phyloP scores from a whole-genome alignment of 2,113 vertebrate genomes.

The Ptyas mucosa region DNA sequence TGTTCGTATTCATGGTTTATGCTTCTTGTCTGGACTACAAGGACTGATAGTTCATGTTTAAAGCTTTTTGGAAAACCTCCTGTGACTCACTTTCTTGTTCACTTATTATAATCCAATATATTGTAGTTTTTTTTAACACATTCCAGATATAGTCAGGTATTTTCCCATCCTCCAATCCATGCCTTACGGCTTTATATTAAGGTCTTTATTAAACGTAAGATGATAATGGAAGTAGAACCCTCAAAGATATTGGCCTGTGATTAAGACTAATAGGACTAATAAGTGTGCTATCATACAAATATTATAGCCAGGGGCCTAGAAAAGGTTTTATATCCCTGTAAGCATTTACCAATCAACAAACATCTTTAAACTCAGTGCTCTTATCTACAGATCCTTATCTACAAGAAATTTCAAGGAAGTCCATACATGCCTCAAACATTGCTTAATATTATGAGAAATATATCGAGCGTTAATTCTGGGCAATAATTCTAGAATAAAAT shows the following conservation, averaged over 20 bases:
- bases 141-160: not conserved
- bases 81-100: not conserved
- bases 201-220: not conserved
- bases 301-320: not conserved
- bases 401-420: not conserved
- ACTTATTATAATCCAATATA: not conserved
- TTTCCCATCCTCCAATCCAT: not conserved
- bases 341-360: not conserved
- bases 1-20: not conserved
- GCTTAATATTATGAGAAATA: not conserved
- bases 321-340: not conserved
- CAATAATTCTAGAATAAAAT: not conserved
- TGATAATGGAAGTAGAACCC: not conserved
- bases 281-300: not conserved
- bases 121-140: not conserved
- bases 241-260: not conserved
- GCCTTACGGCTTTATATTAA: not conserved
- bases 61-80: not conserved
- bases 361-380: not conserved
- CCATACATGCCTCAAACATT: not conserved
- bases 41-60: not conserved
- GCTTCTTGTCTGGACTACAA: not conserved
- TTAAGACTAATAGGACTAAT: not conserved
- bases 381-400: not conserved
- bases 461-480: not conserved